Base-by-base conservation (phyloP, 2,888 invertebrate genomes). In the Argynnis bischoffii region DNA sequence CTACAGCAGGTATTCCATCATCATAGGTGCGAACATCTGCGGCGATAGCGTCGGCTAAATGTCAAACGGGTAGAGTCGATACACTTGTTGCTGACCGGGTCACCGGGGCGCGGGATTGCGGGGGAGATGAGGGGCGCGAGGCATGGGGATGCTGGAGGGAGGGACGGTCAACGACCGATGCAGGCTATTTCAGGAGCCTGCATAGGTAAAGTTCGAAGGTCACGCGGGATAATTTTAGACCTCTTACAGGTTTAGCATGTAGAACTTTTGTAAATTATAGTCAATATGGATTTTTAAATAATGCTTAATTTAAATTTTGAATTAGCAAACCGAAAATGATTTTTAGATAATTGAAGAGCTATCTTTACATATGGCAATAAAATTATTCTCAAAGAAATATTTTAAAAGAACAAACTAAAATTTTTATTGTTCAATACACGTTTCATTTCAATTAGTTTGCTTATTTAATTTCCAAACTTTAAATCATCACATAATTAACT, bases 51-150 rank as follows among this genome's bases (percentile, higher is more conserved):
- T 55, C 66, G 61, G 69, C 57, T 87, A 93, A 93, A 93, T 93
- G 92, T 90, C 93, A 92, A 88, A 89, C 81, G 85, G 79, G 74
- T 83, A 85, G 72, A 81, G 88, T 90, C 89, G 87, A 90, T 91
- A 89, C 82, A 91, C 91, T 90, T 91, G 92, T 92, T 92, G 90
- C 89, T 88, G 86, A 88, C 87, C 89, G 78, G 92, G 89, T 89
- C 88, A 87, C 75, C 69, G 84, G 78, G 86, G 83, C 77, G 74
- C 73, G 72, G 70, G 64, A 70, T 21, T 26, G 11, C 59, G 59
- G 77, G 81, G 71, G 73, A 74, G 35, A 6, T 35, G 6, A 6
- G 35, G 35, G 6, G 35, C 35, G 35, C 35, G 35, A 11, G 35
- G 35, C 35, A 41, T 1, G 35, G 35, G 35, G 35, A 41, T 41